Evolutionary conservation across 2,888 invertebrate genomes (phyloP).

Genomic region (Apocheima hispidaria): DNA sequence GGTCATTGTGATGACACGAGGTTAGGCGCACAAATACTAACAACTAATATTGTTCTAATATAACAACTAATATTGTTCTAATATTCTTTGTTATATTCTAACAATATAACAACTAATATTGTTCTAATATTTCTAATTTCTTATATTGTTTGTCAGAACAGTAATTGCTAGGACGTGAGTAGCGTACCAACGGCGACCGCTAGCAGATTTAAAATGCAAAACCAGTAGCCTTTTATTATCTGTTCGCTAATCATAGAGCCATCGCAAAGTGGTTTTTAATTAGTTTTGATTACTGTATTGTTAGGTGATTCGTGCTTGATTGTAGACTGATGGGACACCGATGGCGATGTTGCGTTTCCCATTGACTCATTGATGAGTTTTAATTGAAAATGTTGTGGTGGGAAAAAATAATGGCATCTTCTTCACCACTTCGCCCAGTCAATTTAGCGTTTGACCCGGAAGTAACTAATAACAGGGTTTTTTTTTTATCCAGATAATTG

Average conservation of each 20-base stretch:
- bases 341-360: not conserved
- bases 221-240: conserved; percentile 13
- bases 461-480: too few relatives aligned
- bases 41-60: not conserved
- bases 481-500: too few relatives aligned
- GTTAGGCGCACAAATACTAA: not conserved
- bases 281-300: conserved; percentile 5
- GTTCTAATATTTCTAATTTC: conserved; percentile 6
- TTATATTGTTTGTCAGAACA: too few relatives aligned
- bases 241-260: conserved; percentile 17
- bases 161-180: conserved; percentile 22
- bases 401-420: not conserved
- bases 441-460: too few relatives aligned
- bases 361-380: not conserved
- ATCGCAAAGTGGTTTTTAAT: conserved; percentile 11
- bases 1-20: too few relatives aligned
- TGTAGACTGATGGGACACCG: not conserved
- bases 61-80: not conserved
- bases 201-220: conserved; percentile 20
- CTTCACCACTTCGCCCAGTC: too few relatives aligned
- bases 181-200: not conserved
- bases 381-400: not conserved
- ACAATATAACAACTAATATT: not conserved
- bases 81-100: too few relatives aligned
- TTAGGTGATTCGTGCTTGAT: conserved; percentile 2